Evolutionary conservation across 2,113 vertebrate genomes (phyloP), one percentile per base, ranked within the genome.

Genomic region (Catharus fuscescens): DNA sequence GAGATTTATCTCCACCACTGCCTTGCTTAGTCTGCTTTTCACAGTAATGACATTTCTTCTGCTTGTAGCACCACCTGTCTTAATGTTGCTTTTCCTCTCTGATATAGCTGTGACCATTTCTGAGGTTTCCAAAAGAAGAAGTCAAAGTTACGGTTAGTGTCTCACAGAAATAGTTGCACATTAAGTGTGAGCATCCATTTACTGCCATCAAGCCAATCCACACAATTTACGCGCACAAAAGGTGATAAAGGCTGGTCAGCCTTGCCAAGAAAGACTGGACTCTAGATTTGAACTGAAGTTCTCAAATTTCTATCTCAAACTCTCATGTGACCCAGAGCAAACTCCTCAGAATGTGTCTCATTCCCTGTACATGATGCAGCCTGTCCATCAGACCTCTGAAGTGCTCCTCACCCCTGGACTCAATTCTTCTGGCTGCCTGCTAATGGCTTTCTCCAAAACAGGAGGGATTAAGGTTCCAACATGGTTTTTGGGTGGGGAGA

Each of bases 161-260:
- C 19, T 6, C n/a, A 28, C 74, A 64, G 54, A 71, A 76, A 31
- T 14, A 44, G 28, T 34, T 42, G 14, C 56, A 23, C 15, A 29
- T 18, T 59, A 40, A 57, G 11, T 45, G 29, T 4, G 36, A 17
- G 8, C 17, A 70, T 24, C 26, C 56, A 45, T 83, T 83, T 53
- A 28, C 42, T 40, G 29, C 45, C 53, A 12, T 21, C n/a, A 64
- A 83, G 54, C 20, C 64, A 48, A 29, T 65, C n/a, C 38, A 65
- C n/a, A 36, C 31, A 53, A 71, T 1, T 54, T 62, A 23, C 0
- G 0, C 52, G 32, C 18, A 34, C 0, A 0, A 87, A 78, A 26
- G 42, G 18, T 5, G 8, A 80, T 2, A 1, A 74, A 36, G 31
- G 14, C 25, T 69, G 32, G 5, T 54, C 24, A 7, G 53, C n/a